These are phyloP conservation scores for Onychorhynchus coronatus DNA, from an alignment of 2,113 vertebrate species.

Conservation along the genomic window DNA sequence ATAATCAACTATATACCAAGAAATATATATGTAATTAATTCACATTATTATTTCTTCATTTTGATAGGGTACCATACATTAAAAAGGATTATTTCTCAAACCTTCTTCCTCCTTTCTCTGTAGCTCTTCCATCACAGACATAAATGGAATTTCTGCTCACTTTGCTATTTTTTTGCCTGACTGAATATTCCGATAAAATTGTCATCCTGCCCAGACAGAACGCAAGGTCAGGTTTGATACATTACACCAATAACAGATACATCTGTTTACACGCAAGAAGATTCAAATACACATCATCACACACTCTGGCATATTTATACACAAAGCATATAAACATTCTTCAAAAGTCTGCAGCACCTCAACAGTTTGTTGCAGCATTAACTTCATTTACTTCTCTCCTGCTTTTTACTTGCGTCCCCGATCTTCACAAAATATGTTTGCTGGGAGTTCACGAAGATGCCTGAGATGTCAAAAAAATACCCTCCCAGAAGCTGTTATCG, in stretches of 20 bases:
- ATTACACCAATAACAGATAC: neutral
- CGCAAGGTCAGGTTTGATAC: constrained; percentile 10
- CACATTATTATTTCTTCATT: neutral
- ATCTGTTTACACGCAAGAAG: constrained; percentile 32
- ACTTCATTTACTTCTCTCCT: neutral
- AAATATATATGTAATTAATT: neutral
- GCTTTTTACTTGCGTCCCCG: neutral
- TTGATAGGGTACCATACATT: neutral
- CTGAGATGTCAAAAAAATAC: neutral
- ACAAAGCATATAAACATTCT: constrained; percentile 6
- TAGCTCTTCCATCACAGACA: neutral
- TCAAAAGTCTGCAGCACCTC: neutral
- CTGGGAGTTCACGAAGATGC: neutral
- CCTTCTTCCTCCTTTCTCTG: neutral
- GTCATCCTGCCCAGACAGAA: neutral
- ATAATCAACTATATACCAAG: neutral
- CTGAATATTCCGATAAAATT: constrained; percentile 44
- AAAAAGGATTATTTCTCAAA: neutral
- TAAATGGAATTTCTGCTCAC: constrained; percentile 56
- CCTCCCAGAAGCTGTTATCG: neutral
- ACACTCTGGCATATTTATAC: neutral
- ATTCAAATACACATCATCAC: constrained; percentile 13
- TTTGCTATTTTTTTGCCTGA: constrained; percentile 38
- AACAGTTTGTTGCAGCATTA: neutral
- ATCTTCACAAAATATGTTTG: neutral